Evolutionary conservation across 2,888 invertebrate genomes (phyloP), one percentile per base, ranked within the genome.

Genomic region (Plagiodera versicolora): DNA sequence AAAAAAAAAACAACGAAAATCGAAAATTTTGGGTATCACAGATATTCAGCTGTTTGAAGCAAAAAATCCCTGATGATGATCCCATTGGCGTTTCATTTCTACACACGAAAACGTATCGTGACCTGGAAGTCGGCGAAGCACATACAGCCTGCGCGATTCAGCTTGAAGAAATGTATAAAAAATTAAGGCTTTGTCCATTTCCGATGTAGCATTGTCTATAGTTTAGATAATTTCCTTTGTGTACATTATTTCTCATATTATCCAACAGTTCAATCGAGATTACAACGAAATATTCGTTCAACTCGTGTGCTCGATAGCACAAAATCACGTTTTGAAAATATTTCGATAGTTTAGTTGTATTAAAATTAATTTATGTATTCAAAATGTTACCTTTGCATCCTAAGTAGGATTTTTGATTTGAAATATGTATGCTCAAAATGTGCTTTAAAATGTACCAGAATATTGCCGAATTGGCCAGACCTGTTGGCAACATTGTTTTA

Each of bases 391-490:
- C 44, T 53, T 35, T 39, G 44, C 53, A 16, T 44, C 44, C 6
- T 16, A 53, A 24, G 53, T 16, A 53, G 44, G 53, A 44, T 17
- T 9, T 6, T 11, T 30, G 44, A 16, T 35, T 44, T 52, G 52
- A 52, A 39, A 11, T 52, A 35, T 70, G 58, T 71, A 67, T 73
- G 71, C 72, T 72, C 72, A 72, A 74, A 65, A 66, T 64, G 63
- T 61, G 66, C 66, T 68, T 60, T 49, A 49, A 50, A 44, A 44
- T 53, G 53, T 53, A 62, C 62, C 62, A 62, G 56, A 59, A 52
- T 52, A 55, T 56, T 58, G 62, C 62, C 62, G 59, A 58, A 58
- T 49, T 58, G 35, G 24, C 9, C 39, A 39, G 19, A 39, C 10
- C 14, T 16, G 44, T 8, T 35, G 39, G n/a, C 17, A 53, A 44